Base-by-base conservation (phyloP, 92 coral and sea anemone genomes). In the Porites cylindrica region DNA sequence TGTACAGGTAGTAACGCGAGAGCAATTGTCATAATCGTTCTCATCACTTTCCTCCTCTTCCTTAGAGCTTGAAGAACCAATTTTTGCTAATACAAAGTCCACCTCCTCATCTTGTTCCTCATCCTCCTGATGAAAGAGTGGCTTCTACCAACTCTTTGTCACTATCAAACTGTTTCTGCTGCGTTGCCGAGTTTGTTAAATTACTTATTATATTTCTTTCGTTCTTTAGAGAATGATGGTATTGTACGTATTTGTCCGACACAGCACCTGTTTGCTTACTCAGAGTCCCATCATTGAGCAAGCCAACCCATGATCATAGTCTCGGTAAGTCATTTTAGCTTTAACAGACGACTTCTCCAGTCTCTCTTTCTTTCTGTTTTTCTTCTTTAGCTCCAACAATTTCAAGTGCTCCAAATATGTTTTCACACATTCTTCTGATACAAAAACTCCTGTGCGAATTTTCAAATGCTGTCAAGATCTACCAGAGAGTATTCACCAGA, bases 291-390 rank as follows among this genome's bases (percentile, higher is more conserved):
- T 51, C 84, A 10, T 77, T 29, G 32, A 29, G 75, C 89, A 89
- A 70, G 47, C 80, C 85, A 89, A 73, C 67, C 88, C 88, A 88
- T n/a, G n/a, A 75, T 88, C 83, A 75, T 50, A 88, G 74, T 88
- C 82, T 76, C 19, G 32, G 32, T 32, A 86, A 77, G 64, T 79
- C 86, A 54, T 79, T 68, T 79, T 78, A 67, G 90, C 90, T 70
- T 63, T 47, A 71, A 71, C 54, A 38, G 76, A 18, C 52, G 54
- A 67, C 12, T 58, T 70, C 82, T 64, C 87, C 67, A 58, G 66
- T 83, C 59, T 51, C 20, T 83, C 71, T 58, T n/a, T 70, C 52
- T 38, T 50, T 50, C 81, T 77, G 26, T 77, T 43, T 67, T 80
- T n/a, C 75, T 80, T 79, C 84, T 62, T 65, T 18, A 79, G 84